Evolutionary conservation across 2,797 vertebrate genomes (phyloP), one percentile per base, ranked within the genome.

Genomic region (Tauraco hartlaubi): DNA sequence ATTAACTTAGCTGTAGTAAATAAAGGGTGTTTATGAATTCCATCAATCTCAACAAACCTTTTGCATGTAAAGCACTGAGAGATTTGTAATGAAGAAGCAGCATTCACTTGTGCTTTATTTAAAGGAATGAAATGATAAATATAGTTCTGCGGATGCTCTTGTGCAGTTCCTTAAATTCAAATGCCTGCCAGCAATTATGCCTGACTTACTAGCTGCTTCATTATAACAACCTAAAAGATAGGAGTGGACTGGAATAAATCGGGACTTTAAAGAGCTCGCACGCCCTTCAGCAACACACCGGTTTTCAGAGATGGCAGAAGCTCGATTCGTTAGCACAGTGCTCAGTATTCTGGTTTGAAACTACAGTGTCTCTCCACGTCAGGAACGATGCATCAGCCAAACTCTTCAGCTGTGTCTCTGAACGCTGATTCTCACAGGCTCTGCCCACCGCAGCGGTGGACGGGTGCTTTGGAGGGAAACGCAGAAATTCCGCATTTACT

Each of bases 1-100:
- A 95, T 91, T 95, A 93, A 95, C 48, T 75, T 61, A 59, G 37
- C 71, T 76, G 63, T 88, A 88, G 78, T 93, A 95, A 96, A 95
- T 81, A 96, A 92, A 75, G 41, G 28, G 23, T 69, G 29, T 79
- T 94, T 79, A 91, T 87, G 75, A 96, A 93, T 90, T 84, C 86
- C 94, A 95, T 82, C 93, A 83, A 54, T 93, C 87, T 90, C 73
- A 76, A 91, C 76, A 88, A 91, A 48, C 51, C 37, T 78, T 92
- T 37, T n/a, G 66, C 63, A 64, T 35, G 73, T 94, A 92, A 93
- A 90, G 73, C 73, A 94, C 69, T 28, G n/a, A 91, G 63, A 18
- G 26, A 37, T 62, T 44, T 84, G 63, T 58, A 89, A 92, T 39
- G 84, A 96, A 93, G 82, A 46, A 94, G 86, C 43, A 78, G 76